Conservation (phyloP, 2,888 invertebrate species). For the Laothoe populi region DNA sequence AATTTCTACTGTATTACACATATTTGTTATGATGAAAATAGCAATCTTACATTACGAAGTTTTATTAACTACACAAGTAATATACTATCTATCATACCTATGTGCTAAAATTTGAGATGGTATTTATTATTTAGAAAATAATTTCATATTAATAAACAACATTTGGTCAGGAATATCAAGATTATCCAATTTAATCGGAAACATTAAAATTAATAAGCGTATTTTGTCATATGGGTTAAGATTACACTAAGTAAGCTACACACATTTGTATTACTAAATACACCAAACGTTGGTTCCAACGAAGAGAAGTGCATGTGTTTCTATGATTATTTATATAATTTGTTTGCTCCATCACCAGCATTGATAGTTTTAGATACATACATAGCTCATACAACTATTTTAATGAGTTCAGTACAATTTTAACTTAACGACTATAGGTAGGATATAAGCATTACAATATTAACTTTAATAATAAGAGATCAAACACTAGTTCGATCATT, state of each 20-base stretch:
- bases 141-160: constrained; percentile 73
- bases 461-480: constrained; percentile 11
- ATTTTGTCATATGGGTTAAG: constrained; percentile 79
- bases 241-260: constrained; percentile 55
- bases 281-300: constrained; percentile 31
- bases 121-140: constrained; percentile 70
- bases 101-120: constrained; percentile 69
- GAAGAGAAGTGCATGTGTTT: constrained; percentile 58
- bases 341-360: constrained; percentile 75
- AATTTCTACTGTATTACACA: constrained; percentile 15
- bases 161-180: constrained; percentile 84
- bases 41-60: constrained; percentile 43
- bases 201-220: constrained; percentile 85
- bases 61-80: constrained; percentile 46
- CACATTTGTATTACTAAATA: constrained; percentile 10
- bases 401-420: constrained; percentile 62
- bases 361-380: constrained; percentile 54
- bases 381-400: constrained; percentile 50
- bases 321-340: constrained; percentile 50
- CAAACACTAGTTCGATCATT: constrained; percentile 12
- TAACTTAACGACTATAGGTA: constrained; percentile 50
- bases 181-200: constrained; percentile 82
- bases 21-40: constrained; percentile 20
- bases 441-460: constrained; percentile 41
- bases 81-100: constrained; percentile 56